phyloP scores from a whole-genome alignment of 2,113 vertebrate genomes.

The Bos taurus region ARS-UCD2.0 NC_037332.1:104950001-104950500 shows the following conservation, averaged over 20 bases:
- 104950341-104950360: neutral
- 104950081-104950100: neutral
- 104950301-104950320: neutral
- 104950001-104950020: neutral
- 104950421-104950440: neutral
- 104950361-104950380: neutral
- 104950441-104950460: neutral
- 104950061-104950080: neutral
- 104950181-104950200: neutral
- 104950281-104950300: neutral
- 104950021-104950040: neutral
- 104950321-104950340: neutral
- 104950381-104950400: neutral
- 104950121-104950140: neutral
- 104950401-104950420: neutral
- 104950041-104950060: rapidly evolving
- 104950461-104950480: neutral
- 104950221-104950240: neutral
- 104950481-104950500: neutral
- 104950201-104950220: neutral
- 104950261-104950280: neutral
- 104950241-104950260: neutral
- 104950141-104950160: neutral
- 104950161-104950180: neutral
- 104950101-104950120: neutral